Base-by-base conservation (phyloP, 2,888 invertebrate species). In the Nemoura dubitans region DNA sequence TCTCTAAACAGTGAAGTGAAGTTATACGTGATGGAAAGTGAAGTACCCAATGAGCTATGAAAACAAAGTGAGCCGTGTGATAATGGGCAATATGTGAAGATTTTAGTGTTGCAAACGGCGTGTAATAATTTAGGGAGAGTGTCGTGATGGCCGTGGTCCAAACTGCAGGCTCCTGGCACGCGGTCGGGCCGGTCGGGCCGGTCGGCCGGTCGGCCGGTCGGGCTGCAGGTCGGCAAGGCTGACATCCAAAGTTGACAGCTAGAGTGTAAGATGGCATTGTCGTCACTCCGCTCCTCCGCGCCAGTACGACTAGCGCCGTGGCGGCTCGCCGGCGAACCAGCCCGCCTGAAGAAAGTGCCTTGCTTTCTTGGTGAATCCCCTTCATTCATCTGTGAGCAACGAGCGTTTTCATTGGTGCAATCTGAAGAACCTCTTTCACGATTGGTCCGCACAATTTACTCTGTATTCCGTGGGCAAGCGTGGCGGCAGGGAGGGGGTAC, bases 361-460 rank as follows among this genome's bases (percentile, higher is more conserved):
- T 27, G 59, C 59, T 26, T 76, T 27, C 84, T 42, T 42, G 30
- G 81, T 59, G 76, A 84, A 59, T 59, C 76, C 83, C 83, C 84
- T 84, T 84, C 84, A 84, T 84, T 84, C 84, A 84, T 76, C 28
- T 59, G 59, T n/a, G 5, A 84, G 84, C 59, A 84, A 84, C 84
- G 27, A 59, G 59, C 84, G 26, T 27, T 84, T 14, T 29, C 21
- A 84, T 84, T 84, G 84, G 84, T 84, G 29, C 84, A 59, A 26
- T 59, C 7, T 27, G 27, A 76, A 76, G 59, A 84, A 84, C 76
- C 84, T 84, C 59, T n/a, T 76, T 27, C 76, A 21, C 59, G 27
- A 84, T 84, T 84, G 84, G 84, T 76, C 84, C 76, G 84, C 59
- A 29, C 59, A 59, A 84, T 84, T 84, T 84, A 84, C 84, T 84